Base-by-base conservation (phyloP, 2,113 vertebrate genomes). In the Hiodon alosoides region DNA sequence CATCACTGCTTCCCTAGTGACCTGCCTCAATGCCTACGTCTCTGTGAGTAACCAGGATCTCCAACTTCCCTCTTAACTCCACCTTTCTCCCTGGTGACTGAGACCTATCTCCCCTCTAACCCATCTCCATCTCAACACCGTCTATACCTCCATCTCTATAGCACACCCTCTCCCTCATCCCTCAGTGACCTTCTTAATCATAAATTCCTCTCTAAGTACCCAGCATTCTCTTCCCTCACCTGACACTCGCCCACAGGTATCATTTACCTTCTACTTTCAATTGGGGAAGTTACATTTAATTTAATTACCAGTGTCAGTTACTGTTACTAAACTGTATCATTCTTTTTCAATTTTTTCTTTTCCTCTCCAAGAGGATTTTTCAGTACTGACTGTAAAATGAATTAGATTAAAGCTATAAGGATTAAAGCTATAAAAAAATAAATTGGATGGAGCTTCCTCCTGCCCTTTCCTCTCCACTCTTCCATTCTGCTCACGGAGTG, bases 401-500 rank as follows among this genome's bases (percentile, higher is more conserved):
- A 74, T 54, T 67, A 10, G 31, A 67, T 7, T 67, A 16, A 50
- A 48, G 31, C 65, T 67, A 7, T 7, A 3, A 14, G 11, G 52
- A 74, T 31, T 17, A 64, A 17, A 46, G 61, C 16, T 8, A 31
- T 7, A 47, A 6, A 60, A 3, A 47, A 66, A 66, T n/a, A 7
- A 6, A 51, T 65, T 59, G 54, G 64, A 31, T 58, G 13, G 3
- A 57, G 31, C 58, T 67, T 47, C 57, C 60, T 67, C 11, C 64
- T 48, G n/a, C 64, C 73, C 64, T 48, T 54, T 57, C 55, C 59
- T 51, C 72, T 16, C 8, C 47, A 13, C 59, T 17, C 14, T 69
- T 73, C 16, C 61, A 79, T 83, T 80, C 77, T 76, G 66, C 76
- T 78, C 1, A 5, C 66, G 61, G 76, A 75, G 54, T 72, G 51